phyloP scores from a whole-genome alignment of 2,113 vertebrate species.

The Amphiprion ocellaris region DNA sequence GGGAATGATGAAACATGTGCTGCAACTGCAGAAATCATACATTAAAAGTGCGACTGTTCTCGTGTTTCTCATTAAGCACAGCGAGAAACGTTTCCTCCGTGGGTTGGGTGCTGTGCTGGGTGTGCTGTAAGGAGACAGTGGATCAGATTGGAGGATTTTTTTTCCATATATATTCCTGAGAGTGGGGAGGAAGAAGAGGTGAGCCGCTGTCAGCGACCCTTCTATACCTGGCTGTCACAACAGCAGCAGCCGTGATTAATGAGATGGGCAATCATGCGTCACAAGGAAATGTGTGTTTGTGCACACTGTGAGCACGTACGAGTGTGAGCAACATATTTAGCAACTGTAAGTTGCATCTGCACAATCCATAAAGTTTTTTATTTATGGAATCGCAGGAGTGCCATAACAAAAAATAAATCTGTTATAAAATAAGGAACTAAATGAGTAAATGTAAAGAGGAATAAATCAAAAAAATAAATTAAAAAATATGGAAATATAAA shows the following conservation, averaged over 20 bases:
- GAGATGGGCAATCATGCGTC: constrained; percentile 36
- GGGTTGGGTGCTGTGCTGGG: neutral
- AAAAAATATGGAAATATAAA: too few species aligned
- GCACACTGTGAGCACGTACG: constrained; percentile 1
- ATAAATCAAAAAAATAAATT: too few species aligned
- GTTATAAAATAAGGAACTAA: too few species aligned
- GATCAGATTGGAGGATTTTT: constrained; percentile 48
- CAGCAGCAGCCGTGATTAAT: constrained; percentile 70
- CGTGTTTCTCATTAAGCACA: constrained; percentile 11
- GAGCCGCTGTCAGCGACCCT: constrained; percentile 57
- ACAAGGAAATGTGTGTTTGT: constrained; percentile 23
- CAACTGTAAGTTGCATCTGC: neutral
- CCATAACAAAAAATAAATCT: too few species aligned
- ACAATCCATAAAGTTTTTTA: constrained; percentile 1
- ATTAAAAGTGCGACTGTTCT: neutral
- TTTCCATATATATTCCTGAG: constrained; percentile 17
- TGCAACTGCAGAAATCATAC: neutral
- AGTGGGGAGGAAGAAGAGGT: constrained; percentile 39
- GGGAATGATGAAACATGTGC: constrained; percentile 2
- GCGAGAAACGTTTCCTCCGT: neutral
- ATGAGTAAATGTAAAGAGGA: too few species aligned
- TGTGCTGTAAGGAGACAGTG: constrained; percentile 11
- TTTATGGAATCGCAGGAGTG: too few species aligned
- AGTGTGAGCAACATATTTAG: too few species aligned
- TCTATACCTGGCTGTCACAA: constrained; percentile 65